Evolutionary conservation across 2,113 vertebrate species (phyloP), one percentile per base, ranked within the genome.

Genomic region (Xenus cinereus): DNA sequence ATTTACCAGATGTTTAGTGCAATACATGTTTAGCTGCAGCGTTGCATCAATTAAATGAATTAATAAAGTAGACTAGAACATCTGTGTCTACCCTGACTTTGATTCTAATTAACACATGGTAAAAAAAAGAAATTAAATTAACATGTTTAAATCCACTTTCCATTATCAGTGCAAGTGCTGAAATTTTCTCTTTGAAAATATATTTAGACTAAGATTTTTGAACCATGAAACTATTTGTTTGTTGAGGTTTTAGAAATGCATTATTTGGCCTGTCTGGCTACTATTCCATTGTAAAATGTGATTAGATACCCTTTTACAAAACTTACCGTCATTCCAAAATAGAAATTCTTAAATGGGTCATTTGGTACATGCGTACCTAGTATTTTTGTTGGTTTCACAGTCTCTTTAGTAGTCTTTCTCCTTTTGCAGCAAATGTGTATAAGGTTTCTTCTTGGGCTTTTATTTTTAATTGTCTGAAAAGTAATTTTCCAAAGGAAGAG

Each of bases 401-500:
- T 77, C 33, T 87, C 64, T 56, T 56, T 57, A 74, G 30, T 43
- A 37, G 24, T n/a, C 22, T 45, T 22, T 60, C 88, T 72, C 41
- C 54, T 81, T 91, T 53, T 73, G 28, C 57, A 95, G 57, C 24
- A 60, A 59, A 81, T 50, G 10, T 72, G 10, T 32, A 14, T n/a
- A 48, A 77, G 14, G 9, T 30, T 2, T 74, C 20, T 62, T 73
- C 60, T 73, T 72, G 53, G 45, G 32, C 21, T 10, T 41, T 63
- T 87, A 39, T 43, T 78, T 48, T 51, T 14, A 2, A 20, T 62
- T 23, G 21, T 69, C 35, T 85, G 63, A 67, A 50, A 80, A 59
- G 9, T 62, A 46, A 51, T 91, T 96, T 96, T 84, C 68, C 64
- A 75, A 78, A 90, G 86, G 72, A 93, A 84, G 77, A n/a, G 24